phyloP scores from a whole-genome alignment of 2,888 invertebrate species.

The Orthosia gothica region DNA sequence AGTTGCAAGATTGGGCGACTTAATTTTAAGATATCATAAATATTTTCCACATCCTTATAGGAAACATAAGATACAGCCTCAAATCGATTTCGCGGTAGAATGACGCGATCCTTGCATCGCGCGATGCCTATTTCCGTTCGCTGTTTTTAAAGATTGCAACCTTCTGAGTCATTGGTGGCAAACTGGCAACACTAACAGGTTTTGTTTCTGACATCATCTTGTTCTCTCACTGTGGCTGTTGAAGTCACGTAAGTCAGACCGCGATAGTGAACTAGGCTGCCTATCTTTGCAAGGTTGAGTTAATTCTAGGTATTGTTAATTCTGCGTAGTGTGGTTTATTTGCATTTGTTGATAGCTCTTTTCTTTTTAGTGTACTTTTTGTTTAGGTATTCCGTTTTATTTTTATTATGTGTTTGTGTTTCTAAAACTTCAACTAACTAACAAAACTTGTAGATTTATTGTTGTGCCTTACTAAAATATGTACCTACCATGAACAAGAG shows the following conservation, averaged over 20 bases:
- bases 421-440: background rate
- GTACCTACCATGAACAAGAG: background rate
- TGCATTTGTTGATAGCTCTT: slow-evolving; percentile 34
- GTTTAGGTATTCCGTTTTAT: background rate
- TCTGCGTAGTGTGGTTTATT: slow-evolving; percentile 27
- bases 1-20: background rate
- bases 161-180: slow-evolving; percentile 50
- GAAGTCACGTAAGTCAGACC: slow-evolving; percentile 39
- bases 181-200: slow-evolving; percentile 54
- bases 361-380: background rate
- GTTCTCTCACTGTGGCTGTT: slow-evolving; percentile 33
- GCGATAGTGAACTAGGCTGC: slow-evolving; percentile 33
- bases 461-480: background rate
- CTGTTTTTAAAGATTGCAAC: slow-evolving; percentile 49
- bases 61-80: slow-evolving; percentile 26
- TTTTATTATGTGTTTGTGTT: background rate
- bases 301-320: slow-evolving; percentile 39
- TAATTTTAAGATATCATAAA: slow-evolving; percentile 5
- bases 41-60: slow-evolving; percentile 10
- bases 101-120: slow-evolving; percentile 52
- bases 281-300: slow-evolving; percentile 32
- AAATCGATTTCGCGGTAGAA: slow-evolving; percentile 47
- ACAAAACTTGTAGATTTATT: background rate
- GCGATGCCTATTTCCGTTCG: slow-evolving; percentile 59
- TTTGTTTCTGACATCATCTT: slow-evolving; percentile 62